phyloP scores from a whole-genome alignment of 1,140 invertebrate species.

The Drosophila rhopaloa region DNA sequence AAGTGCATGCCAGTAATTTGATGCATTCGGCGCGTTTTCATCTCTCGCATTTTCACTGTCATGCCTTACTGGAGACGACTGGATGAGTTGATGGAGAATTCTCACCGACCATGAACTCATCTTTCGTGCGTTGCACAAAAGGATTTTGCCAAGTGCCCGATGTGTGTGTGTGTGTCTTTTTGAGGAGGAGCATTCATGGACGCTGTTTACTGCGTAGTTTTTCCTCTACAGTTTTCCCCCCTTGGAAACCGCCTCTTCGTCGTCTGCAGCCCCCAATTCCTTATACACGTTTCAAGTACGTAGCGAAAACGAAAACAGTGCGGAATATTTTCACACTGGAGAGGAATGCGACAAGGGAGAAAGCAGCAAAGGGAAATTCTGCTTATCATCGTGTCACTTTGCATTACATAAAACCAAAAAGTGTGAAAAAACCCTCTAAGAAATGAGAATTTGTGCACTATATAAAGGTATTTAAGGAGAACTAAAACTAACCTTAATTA shows the following conservation, averaged over 20 bases:
- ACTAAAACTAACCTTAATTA: conserved; percentile 2
- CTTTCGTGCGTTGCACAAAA: conserved; percentile 48
- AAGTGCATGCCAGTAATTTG: conserved; percentile 41
- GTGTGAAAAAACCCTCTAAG: not conserved
- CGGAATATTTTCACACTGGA: conserved; percentile 55
- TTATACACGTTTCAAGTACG: conserved; percentile 72
- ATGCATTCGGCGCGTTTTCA: conserved; percentile 32
- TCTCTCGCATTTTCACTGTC: conserved; percentile 44
- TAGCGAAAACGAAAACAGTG: conserved; percentile 62
- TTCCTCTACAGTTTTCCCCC: conserved; percentile 47
- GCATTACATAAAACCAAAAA: conserved; percentile 40
- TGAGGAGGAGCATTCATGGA: conserved; percentile 37
- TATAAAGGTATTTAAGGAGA: not conserved
- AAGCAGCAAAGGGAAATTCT: conserved; percentile 13
- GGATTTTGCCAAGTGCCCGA: conserved; percentile 50
- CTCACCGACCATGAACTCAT: conserved; percentile 65
- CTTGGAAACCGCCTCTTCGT: conserved; percentile 12
- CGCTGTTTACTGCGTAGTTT: conserved; percentile 71
- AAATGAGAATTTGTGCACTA: conserved; percentile 1
- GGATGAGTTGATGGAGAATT: conserved; percentile 17
- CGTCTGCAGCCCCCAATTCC: conserved; percentile 46
- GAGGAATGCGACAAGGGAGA: not conserved
- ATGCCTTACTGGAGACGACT: conserved; percentile 37
- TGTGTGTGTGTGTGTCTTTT: conserved; percentile 13
- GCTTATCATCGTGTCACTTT: conserved; percentile 37